Conservation (phyloP, 2,113 vertebrate species). For the Pachyramphus minor region DNA sequence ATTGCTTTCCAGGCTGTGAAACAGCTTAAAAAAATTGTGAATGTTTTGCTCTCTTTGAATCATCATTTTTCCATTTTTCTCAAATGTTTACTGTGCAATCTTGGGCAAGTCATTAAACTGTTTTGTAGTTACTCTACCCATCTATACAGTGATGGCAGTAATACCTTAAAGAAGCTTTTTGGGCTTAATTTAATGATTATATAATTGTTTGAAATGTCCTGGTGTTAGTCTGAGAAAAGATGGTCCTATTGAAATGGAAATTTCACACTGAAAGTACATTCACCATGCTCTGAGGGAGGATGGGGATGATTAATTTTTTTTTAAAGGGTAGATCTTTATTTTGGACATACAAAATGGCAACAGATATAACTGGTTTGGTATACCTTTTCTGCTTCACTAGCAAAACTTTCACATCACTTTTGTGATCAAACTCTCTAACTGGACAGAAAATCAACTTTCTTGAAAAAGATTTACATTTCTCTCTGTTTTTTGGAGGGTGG, state of each 20-base stretch:
- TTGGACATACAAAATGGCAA: not conserved
- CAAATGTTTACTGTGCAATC: not conserved
- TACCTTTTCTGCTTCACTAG: not conserved
- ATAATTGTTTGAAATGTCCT: not conserved
- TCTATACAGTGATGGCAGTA: not conserved
- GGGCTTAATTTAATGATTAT: slow-evolving; percentile 26
- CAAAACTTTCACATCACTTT: too few relatives aligned
- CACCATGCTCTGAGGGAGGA: not conserved
- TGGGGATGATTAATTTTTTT: not conserved
- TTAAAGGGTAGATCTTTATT: not conserved
- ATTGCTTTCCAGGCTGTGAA: slow-evolving; percentile 30
- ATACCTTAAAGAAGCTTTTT: not conserved
- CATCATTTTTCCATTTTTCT: not conserved
- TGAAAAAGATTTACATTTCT: not conserved
- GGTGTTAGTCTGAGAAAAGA: not conserved
- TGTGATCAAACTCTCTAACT: not conserved
- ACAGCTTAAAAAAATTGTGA: not conserved
- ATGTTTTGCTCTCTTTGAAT: slow-evolving; percentile 7
- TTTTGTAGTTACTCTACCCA: not conserved
- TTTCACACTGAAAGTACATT: not conserved
- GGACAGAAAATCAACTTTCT: not conserved
- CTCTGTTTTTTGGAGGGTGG: not conserved
- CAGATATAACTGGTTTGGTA: not conserved
- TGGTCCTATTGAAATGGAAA: not conserved
- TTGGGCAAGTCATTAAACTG: not conserved